phyloP scores from a whole-genome alignment of 1,140 invertebrate genomes.

The Homarus americanus region DNA sequence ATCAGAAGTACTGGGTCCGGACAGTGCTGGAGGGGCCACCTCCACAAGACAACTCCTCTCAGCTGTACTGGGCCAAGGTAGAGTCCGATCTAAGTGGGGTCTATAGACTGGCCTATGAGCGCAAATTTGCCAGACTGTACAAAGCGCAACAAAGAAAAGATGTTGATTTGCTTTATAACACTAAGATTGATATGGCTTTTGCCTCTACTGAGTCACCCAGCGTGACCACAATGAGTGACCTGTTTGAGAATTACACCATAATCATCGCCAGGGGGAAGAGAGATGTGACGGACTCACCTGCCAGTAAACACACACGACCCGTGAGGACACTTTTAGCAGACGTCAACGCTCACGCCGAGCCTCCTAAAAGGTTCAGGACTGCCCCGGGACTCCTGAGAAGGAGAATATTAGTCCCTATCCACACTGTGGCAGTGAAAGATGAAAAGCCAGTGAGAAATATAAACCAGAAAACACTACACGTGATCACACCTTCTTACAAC shows the following conservation, averaged over 20 bases:
- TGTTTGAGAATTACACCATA: conserved; percentile 63
- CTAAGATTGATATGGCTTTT: background rate
- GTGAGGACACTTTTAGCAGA: background rate
- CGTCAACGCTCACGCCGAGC: background rate
- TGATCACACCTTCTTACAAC: background rate
- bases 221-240: conserved; percentile 21
- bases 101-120: conserved; percentile 40
- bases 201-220: background rate
- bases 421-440: background rate
- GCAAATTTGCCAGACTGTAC: background rate
- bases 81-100: conserved; percentile 24
- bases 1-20: conserved; percentile 59
- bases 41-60: conserved; percentile 1
- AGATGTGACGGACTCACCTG: background rate
- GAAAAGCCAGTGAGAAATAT: background rate
- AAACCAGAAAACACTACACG: background rate
- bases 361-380: background rate
- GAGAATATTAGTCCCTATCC: background rate
- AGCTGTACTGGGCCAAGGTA: conserved; percentile 40
- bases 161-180: too few relatives aligned
- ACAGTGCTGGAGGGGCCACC: conserved; percentile 54
- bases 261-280: conserved; percentile 50
- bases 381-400: conserved; percentile 6
- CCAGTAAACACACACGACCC: background rate
- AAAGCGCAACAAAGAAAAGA: background rate